Evolutionary conservation across 2,797 vertebrate genomes (phyloP).

Genomic region (Sebastiscus tertius): DNA sequence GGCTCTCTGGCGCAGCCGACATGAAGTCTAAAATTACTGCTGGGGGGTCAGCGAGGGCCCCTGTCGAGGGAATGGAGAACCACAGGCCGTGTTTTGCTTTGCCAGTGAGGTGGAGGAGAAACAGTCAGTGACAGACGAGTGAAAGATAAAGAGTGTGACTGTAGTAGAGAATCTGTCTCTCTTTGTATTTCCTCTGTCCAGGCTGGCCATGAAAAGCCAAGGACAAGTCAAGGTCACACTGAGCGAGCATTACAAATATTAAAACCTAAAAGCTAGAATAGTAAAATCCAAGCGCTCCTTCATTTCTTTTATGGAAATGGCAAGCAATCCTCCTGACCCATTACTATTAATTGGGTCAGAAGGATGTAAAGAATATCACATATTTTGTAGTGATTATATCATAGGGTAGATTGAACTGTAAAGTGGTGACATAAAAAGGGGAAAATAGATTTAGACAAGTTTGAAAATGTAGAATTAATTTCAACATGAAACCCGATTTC

Average conservation of each 20-base stretch:
- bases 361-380: constrained; percentile 35
- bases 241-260: constrained; percentile 49
- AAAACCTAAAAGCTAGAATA: constrained; percentile 49
- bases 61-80: constrained; percentile 70
- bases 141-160: constrained; percentile 57
- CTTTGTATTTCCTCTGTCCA: constrained; percentile 26
- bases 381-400: constrained; percentile 35
- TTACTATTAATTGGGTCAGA: constrained; percentile 47
- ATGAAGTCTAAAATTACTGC: constrained; percentile 85
- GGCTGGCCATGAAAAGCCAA: constrained; percentile 27
- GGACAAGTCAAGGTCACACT: constrained; percentile 55
- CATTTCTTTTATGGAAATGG: constrained; percentile 60
- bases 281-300: constrained; percentile 48
- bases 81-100: constrained; percentile 64
- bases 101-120: constrained; percentile 74
- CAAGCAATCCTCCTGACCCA: constrained; percentile 42
- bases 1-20: constrained; percentile 74
- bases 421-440: constrained; percentile 25
- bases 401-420: constrained; percentile 29
- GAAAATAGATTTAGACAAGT: constrained; percentile 8
- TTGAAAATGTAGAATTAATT: constrained; percentile 19
- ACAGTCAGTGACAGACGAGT: constrained; percentile 74
- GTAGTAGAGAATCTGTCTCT: constrained; percentile 22
- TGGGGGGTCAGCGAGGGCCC: constrained; percentile 77
- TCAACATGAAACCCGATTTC: background rate